phyloP scores from a whole-genome alignment of 2,113 vertebrate genomes.

The Gila orcuttii region DNA sequence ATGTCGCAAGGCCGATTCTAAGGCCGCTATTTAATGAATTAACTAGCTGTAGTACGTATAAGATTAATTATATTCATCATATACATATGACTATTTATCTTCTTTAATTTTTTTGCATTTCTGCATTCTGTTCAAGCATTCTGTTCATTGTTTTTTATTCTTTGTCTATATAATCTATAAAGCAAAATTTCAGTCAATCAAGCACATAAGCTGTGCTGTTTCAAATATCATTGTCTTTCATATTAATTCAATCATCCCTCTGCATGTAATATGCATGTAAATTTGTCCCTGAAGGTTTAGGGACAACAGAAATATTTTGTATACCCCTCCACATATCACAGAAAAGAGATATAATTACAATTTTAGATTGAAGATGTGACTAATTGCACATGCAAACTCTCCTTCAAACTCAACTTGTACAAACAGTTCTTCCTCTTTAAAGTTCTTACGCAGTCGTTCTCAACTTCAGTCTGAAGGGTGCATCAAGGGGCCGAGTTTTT shows the following conservation, averaged over 20 bases:
- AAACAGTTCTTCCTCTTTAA: slow-evolving; percentile 61
- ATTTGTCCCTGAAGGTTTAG: neutral
- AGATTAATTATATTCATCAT: slow-evolving; percentile 29
- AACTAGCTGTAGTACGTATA: slow-evolving; percentile 34
- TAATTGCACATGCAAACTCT: slow-evolving; percentile 17
- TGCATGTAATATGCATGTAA: slow-evolving; percentile 54
- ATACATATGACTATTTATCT: slow-evolving; percentile 17
- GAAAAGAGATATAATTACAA: neutral
- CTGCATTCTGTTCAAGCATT: slow-evolving; percentile 28
- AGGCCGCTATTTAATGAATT: slow-evolving; percentile 25
- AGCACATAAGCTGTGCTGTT: slow-evolving; percentile 7
- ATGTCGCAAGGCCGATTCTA: neutral
- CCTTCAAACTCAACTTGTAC: slow-evolving; percentile 20
- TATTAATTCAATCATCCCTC: neutral
- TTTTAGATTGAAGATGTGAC: neutral
- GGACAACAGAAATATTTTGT: neutral
- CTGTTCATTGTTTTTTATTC: slow-evolving; percentile 34
- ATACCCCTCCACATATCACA: neutral
- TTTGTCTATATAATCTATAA: slow-evolving; percentile 46
- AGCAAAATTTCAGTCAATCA: slow-evolving; percentile 28
- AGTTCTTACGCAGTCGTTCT: slow-evolving; percentile 69
- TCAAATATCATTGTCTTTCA: slow-evolving; percentile 26
- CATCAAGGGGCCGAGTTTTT: slow-evolving; percentile 81
- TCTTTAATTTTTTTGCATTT: slow-evolving; percentile 41
- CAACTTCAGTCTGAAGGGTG: slow-evolving; percentile 76